Percentiles rank a stretch among this genome's conserved stretches.
phyloP scores from a whole-genome alignment of 2,888 invertebrate species.

The Hirudinaria manillensis region DNA sequence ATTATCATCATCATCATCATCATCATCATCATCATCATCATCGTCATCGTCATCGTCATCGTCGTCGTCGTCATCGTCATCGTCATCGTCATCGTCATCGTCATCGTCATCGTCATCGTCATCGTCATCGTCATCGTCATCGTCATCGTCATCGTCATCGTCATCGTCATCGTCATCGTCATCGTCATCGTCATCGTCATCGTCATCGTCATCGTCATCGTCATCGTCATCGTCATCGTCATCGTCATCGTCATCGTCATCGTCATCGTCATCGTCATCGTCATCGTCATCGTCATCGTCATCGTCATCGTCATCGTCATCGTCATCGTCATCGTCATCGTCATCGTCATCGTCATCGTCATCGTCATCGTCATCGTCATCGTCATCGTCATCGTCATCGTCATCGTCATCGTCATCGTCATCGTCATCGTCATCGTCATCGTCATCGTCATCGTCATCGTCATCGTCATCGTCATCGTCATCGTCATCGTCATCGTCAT shows the following conservation, averaged over 20 bases:
- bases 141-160: constrained; percentile 10
- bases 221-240: constrained; percentile 13
- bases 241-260: constrained; percentile 10
- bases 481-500: constrained; percentile 6
- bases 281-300: constrained; percentile 13
- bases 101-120: constrained; percentile 13
- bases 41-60: constrained; percentile 19
- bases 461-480: not conserved
- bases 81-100: constrained; percentile 10
- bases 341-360: constrained; percentile 21
- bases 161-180: constrained; percentile 13
- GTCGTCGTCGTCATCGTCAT: constrained; percentile 3
- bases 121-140: constrained; percentile 10
- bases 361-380: constrained; percentile 24
- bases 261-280: constrained; percentile 10
- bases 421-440: constrained; percentile 7
- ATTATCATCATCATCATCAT: constrained; percentile 25
- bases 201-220: constrained; percentile 10
- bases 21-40: constrained; percentile 23
- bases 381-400: constrained; percentile 24
- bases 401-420: constrained; percentile 24
- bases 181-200: constrained; percentile 10
- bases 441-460: constrained; percentile 11
- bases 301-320: constrained; percentile 20
- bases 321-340: constrained; percentile 9